Conservation (phyloP, 2,888 invertebrate genomes). For the Laothoe populi region DNA sequence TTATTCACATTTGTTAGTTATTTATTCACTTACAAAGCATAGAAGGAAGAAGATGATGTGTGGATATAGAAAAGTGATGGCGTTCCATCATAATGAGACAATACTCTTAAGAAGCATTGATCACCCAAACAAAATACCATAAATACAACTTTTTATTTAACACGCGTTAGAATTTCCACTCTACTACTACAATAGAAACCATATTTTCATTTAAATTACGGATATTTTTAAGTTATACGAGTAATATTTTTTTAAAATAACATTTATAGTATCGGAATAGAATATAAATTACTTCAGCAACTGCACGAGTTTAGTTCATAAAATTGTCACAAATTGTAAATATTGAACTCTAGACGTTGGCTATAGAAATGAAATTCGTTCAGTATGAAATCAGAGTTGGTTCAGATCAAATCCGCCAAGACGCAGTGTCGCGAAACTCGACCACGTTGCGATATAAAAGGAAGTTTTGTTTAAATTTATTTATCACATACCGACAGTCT, state of each 20-base stretch:
- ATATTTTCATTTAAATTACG: conserved; percentile 55
- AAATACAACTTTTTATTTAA: neutral
- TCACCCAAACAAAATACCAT: neutral
- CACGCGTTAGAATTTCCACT: conserved; percentile 37
- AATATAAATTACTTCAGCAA: neutral
- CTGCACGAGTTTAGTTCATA: neutral
- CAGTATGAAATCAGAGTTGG: conserved; percentile 30
- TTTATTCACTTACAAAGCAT: too few relatives aligned
- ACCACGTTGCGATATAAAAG: conserved; percentile 84
- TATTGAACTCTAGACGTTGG: conserved; percentile 42
- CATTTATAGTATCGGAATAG: neutral
- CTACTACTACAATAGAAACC: conserved; percentile 42
- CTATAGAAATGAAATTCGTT: conserved; percentile 48
- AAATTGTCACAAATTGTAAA: neutral
- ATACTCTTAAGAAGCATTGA: too few relatives aligned
- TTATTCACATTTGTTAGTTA: too few relatives aligned
- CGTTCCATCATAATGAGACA: too few relatives aligned
- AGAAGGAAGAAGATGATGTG: too few relatives aligned
- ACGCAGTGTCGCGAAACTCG: conserved; percentile 81
- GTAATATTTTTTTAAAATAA: neutral
- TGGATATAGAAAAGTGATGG: too few relatives aligned
- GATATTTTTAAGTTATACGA: neutral
- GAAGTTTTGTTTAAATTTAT: conserved; percentile 81
- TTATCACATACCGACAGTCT: conserved; percentile 76
- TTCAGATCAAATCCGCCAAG: conserved; percentile 60